These are phyloP conservation scores for Iselma pallidipennis DNA, from an alignment of 2,888 invertebrate genomes.

Conservation along the genomic window DNA sequence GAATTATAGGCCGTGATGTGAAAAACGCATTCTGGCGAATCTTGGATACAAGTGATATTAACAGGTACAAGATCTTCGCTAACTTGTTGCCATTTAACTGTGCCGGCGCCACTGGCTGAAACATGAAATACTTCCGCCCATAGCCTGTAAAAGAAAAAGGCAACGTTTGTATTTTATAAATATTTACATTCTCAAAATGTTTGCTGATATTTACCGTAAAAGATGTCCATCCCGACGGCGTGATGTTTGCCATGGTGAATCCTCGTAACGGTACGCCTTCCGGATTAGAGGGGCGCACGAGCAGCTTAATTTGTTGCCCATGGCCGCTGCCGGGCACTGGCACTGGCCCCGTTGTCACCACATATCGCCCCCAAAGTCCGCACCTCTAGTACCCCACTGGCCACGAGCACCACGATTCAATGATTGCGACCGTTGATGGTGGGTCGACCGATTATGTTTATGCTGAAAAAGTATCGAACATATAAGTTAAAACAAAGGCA, in stretches of 20 bases:
- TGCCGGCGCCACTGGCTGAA: slow-evolving; percentile 88
- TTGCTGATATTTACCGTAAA: slow-evolving; percentile 73
- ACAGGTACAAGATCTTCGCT: slow-evolving; percentile 98
- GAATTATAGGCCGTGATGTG: slow-evolving; percentile 99
- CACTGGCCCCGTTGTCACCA: slow-evolving; percentile 74
- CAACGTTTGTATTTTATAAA: neutral
- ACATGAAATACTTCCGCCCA: slow-evolving; percentile 99
- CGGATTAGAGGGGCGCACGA: slow-evolving; percentile 96
- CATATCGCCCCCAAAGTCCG: slow-evolving; percentile 63
- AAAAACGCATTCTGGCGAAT: slow-evolving; percentile 95
- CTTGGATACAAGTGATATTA: slow-evolving; percentile 97
- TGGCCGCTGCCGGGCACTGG: slow-evolving; percentile 64
- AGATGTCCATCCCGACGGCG: slow-evolving; percentile 84
- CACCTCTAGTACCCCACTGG: slow-evolving; percentile 48
- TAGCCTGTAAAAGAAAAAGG: slow-evolving; percentile 66
- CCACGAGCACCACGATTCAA: slow-evolving; percentile 68
- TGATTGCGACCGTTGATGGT: slow-evolving; percentile 75
- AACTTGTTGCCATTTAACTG: slow-evolving; percentile 96
- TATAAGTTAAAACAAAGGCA: slow-evolving; percentile 7
- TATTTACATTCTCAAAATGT: slow-evolving; percentile 37
- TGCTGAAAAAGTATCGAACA: slow-evolving; percentile 59
- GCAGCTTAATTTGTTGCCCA: slow-evolving; percentile 98
- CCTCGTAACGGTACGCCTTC: slow-evolving; percentile 95
- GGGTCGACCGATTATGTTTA: slow-evolving; percentile 58
- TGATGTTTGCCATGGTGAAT: slow-evolving; percentile 93